Evolutionary conservation across 2,113 vertebrate genomes (phyloP), one percentile per base, ranked within the genome.

Genomic region (Poicephalus meyeri): DNA sequence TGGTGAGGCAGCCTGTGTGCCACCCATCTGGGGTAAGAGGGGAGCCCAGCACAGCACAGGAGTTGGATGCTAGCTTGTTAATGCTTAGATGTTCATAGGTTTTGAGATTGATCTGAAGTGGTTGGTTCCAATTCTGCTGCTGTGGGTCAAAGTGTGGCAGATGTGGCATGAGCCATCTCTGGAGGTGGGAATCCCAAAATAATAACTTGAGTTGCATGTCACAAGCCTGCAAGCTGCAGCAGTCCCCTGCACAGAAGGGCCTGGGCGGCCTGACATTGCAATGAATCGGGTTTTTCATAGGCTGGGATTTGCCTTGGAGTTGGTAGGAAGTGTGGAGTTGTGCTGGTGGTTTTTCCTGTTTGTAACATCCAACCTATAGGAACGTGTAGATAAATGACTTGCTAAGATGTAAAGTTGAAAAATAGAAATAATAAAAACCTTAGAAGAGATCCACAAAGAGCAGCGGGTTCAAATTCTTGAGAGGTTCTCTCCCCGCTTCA

Each of bases 271-370:
- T 61, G 64, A 9, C 9, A 0, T 42, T 5, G 33, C 10, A 39
- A 15, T 47, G 14, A n/a, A 9, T 52, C 0, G 0, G 1, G 3
- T 33, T 71, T 80, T 37, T 42, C 79, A 4, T 11, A 33, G 72
- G 19, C 74, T 56, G 44, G 74, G 56, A 29, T 47, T 44, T 86
- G 86, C 86, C 11, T 0, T 65, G 58, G 72, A 11, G 24, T 9
- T 61, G 49, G 41, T 56, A 71, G 66, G 52, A 82, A 86, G 5
- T 4, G 50, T 39, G 86, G 74, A 77, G 55, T 73, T 80, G n/a
- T 2, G 0, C n/a, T 70, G 13, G 16, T 58, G 50, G 2, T 4
- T 80, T 83, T 70, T 81, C 73, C 55, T 60, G 37, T 37, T 84
- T 55, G 69, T 28, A 18, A 7, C 10, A 25, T 63, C 89, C 69